A percentile compares a stretch with the other conserved stretches of the same genome.
Conservation (phyloP, 2,888 invertebrate species). For the Troides aeacus region DNA sequence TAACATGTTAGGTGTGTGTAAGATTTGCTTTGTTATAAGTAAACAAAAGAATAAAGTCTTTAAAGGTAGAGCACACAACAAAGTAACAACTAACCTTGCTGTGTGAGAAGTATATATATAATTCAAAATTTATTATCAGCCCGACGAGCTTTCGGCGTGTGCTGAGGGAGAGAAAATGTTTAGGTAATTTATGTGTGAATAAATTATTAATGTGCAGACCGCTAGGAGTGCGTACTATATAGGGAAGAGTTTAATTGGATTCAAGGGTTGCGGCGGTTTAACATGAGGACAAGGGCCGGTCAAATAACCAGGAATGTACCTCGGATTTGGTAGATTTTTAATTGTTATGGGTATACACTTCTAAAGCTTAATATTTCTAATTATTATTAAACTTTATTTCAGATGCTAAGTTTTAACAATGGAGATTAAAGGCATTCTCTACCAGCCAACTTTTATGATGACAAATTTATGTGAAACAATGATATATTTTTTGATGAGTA, state of each 20-base stretch:
- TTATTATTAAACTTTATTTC: too few species aligned
- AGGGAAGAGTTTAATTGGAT: slow-evolving; percentile 66
- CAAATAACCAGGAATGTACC: slow-evolving; percentile 34
- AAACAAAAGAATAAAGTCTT: not conserved
- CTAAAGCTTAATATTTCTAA: not conserved
- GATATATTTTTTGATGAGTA: too few species aligned
- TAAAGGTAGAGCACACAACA: not conserved
- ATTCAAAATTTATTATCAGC: slow-evolving; percentile 19
- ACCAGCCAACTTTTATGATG: too few species aligned
- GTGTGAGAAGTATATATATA: slow-evolving; percentile 9
- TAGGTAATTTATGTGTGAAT: slow-evolving; percentile 61
- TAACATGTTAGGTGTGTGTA: too few species aligned
- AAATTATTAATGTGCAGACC: slow-evolving; percentile 59
- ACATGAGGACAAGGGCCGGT: slow-evolving; percentile 61
- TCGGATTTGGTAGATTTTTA: slow-evolving; percentile 19
- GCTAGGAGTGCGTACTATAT: slow-evolving; percentile 48
- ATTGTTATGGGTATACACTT: not conserved
- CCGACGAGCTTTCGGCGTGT: slow-evolving; percentile 16
- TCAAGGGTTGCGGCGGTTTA: slow-evolving; percentile 59
- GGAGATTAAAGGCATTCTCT: too few species aligned
- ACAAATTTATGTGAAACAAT: too few species aligned
- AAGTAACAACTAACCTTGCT: slow-evolving; percentile 5
- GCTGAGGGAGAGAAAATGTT: slow-evolving; percentile 43
- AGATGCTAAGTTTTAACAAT: too few species aligned
- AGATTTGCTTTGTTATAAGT: too few species aligned